phyloP scores from a whole-genome alignment of 1,140 invertebrate species.

The Drosophila serrata region DNA sequence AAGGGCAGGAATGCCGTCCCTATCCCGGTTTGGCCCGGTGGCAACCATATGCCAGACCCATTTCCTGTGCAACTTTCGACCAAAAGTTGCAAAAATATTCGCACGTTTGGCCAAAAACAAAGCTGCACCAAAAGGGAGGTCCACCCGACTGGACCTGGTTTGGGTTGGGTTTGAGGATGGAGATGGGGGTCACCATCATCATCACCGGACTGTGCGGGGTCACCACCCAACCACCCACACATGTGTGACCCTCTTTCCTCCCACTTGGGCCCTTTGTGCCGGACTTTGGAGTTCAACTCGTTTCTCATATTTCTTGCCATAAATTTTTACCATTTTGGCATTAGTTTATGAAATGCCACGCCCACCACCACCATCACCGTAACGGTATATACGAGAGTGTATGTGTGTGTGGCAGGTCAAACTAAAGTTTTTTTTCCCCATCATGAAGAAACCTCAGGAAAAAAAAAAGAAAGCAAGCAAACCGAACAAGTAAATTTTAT shows the following conservation, averaged over 20 bases:
- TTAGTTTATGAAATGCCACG: conserved; percentile 61
- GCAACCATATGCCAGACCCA: conserved; percentile 67
- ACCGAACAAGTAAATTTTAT: conserved; percentile 68
- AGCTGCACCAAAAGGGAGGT: conserved; percentile 24
- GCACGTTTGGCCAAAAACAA: conserved; percentile 79
- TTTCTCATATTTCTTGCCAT: conserved; percentile 78
- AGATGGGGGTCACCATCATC: conserved; percentile 4
- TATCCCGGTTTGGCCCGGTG: conserved; percentile 32
- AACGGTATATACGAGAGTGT: neutral
- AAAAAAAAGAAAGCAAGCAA: conserved; percentile 53
- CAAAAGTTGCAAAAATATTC: conserved; percentile 83
- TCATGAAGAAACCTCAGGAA: conserved; percentile 41
- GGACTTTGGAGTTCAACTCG: conserved; percentile 51
- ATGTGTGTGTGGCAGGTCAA: conserved; percentile 33
- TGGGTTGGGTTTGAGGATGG: no score
- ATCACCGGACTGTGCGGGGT: conserved; percentile 13
- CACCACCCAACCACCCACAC: conserved; percentile 12
- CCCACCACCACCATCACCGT: conserved; percentile 28
- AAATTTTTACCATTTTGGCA: conserved; percentile 70
- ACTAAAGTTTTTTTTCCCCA: conserved; percentile 54
- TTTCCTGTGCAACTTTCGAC: conserved; percentile 80
- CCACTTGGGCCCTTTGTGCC: conserved; percentile 61
- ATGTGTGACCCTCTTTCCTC: neutral
- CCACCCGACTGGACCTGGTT: neutral
- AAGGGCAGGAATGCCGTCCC: conserved; percentile 16